A percentile compares a stretch with the other conserved stretches of the same genome.
Evolutionary conservation across 2,888 invertebrate species (phyloP).

Genomic region (Rotaria sp.): DNA sequence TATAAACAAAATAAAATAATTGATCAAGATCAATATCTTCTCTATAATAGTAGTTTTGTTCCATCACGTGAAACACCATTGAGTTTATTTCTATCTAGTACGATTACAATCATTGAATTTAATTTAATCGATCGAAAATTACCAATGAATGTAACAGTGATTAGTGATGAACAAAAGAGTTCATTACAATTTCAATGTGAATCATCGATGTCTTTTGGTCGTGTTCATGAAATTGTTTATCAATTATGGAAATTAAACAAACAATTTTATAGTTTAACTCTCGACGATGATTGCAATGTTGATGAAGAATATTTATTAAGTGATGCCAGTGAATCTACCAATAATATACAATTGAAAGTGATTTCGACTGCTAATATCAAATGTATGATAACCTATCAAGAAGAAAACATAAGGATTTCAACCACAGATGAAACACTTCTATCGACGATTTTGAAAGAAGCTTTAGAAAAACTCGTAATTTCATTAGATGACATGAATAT

Average conservation of each 20-base stretch:
- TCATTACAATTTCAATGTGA: background rate
- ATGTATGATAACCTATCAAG: background rate
- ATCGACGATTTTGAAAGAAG: background rate
- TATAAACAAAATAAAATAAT: conserved; percentile 1
- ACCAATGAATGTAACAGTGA: background rate
- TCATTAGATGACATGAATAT: background rate
- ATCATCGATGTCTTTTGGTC: background rate
- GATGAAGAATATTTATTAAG: background rate
- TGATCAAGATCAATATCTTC: background rate
- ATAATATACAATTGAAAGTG: background rate
- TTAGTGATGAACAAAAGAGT: background rate
- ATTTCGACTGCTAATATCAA: background rate
- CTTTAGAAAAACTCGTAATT: background rate
- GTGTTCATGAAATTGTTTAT: background rate
- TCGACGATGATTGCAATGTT: background rate
- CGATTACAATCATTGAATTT: background rate
- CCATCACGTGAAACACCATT: background rate
- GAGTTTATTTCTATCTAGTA: background rate
- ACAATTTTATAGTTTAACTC: background rate
- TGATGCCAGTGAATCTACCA: background rate
- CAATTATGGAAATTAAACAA: background rate
- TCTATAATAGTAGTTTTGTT: background rate
- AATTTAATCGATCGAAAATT: background rate
- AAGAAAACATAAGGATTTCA: background rate
- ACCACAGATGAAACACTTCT: background rate